Conservation (phyloP, 2,888 invertebrate genomes). For the Zygaena filipendulae region DNA sequence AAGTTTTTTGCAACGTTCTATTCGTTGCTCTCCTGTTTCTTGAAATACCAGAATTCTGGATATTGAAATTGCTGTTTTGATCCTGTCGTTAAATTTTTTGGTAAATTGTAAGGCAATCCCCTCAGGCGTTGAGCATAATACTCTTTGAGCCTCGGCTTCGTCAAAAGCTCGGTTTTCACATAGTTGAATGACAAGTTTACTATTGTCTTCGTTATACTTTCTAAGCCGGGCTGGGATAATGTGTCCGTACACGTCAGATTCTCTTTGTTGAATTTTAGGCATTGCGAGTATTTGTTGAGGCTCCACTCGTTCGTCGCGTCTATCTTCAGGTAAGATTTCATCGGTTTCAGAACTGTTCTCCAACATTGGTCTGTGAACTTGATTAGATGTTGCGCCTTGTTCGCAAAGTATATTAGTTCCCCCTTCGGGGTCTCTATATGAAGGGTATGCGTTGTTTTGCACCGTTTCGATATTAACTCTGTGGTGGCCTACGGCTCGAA, state of each 20-base stretch:
- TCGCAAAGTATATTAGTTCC: too few relatives aligned
- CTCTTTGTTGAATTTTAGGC: neutral
- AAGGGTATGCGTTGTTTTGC: too few relatives aligned
- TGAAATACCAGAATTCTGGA: conserved; percentile 16
- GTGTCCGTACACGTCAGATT: too few relatives aligned
- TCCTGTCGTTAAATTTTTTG: conserved; percentile 11
- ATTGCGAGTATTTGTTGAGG: too few relatives aligned
- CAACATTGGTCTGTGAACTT: neutral
- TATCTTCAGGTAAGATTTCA: conserved; percentile 1
- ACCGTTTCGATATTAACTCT: too few relatives aligned
- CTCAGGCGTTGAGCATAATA: conserved; percentile 12
- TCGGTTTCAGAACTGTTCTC: neutral
- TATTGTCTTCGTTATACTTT: conserved; percentile 4
- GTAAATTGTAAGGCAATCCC: conserved; percentile 16
- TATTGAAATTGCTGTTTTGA: conserved; percentile 13
- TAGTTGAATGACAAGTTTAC: conserved; percentile 9
- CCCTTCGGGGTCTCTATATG: too few relatives aligned
- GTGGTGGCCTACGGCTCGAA: too few relatives aligned
- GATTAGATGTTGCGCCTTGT: neutral
- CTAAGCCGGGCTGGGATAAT: too few relatives aligned
- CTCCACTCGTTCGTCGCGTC: too few relatives aligned
- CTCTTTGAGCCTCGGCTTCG: conserved; percentile 13
- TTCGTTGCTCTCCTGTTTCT: conserved; percentile 8
- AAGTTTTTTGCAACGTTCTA: conserved; percentile 9
- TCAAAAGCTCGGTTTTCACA: conserved; percentile 14